A percentile compares a stretch with the other conserved stretches of the same genome.
Evolutionary conservation across 1,140 invertebrate species (phyloP).

Genomic region (Physella acuta): DNA sequence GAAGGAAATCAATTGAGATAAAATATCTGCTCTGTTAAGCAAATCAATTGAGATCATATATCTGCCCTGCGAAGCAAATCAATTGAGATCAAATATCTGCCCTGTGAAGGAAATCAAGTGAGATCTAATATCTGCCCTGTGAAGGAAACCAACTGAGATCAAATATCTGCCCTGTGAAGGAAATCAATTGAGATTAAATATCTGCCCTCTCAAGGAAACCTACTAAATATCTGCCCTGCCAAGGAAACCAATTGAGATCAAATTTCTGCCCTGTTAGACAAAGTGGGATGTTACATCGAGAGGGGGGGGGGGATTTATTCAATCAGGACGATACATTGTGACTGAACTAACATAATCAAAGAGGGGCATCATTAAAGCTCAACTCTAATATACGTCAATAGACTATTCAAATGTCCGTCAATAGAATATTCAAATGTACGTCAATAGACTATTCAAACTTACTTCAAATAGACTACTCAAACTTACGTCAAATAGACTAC

Average conservation of each 20-base stretch:
- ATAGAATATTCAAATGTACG: too few relatives aligned
- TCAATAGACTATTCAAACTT: too few relatives aligned
- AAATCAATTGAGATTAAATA: not conserved
- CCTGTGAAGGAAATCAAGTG: not conserved
- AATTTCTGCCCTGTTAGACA: not conserved
- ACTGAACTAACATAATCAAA: too few relatives aligned
- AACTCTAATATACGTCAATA: too few relatives aligned
- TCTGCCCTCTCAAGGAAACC: too few relatives aligned
- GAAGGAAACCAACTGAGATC: not conserved
- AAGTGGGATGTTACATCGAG: too few relatives aligned
- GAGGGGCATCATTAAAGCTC: too few relatives aligned
- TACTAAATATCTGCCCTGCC: conserved; percentile 27
- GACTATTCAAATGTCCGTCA: too few relatives aligned
- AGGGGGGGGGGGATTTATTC: too few relatives aligned
- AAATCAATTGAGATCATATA: not conserved
- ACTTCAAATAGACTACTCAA: too few relatives aligned
- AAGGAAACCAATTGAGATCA: not conserved
- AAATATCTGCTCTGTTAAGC: not conserved
- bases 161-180: not conserved
- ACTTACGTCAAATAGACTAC: too few relatives aligned
- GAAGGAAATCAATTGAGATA: not conserved
- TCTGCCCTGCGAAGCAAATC: not conserved
- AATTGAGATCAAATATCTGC: not conserved
- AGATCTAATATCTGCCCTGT: not conserved
- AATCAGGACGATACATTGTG: too few relatives aligned